Percentiles rank a stretch among this genome's conserved stretches.
Conservation (phyloP, 2,797 vertebrate genomes). For the Allobates femoralis region DNA sequence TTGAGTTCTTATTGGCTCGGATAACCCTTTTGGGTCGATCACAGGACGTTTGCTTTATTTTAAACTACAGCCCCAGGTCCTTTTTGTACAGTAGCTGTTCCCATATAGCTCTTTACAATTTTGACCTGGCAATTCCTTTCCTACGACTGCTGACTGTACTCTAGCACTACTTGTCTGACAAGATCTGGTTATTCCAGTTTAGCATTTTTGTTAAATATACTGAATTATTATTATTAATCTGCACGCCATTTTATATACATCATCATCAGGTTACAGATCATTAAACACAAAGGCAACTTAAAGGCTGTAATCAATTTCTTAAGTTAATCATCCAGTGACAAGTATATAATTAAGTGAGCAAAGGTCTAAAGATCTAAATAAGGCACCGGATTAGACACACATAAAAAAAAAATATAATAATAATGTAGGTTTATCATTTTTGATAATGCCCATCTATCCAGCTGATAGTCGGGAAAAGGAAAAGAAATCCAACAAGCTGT, state of each 20-base stretch:
- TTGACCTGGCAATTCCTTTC: not conserved
- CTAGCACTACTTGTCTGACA: not conserved
- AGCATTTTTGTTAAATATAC: not conserved
- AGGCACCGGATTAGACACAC: not conserved
- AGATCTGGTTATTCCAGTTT: not conserved
- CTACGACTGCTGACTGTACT: not conserved
- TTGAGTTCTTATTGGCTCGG: too few species aligned
- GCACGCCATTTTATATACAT: not conserved
- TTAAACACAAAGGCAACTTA: not conserved
- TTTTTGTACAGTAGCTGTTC: not conserved
- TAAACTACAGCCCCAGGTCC: not conserved
- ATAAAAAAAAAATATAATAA: too few species aligned
- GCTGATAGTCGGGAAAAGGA: not conserved
- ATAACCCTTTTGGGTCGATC: not conserved
- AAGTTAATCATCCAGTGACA: not conserved
- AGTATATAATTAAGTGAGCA: not conserved
- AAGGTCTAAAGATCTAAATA: not conserved
- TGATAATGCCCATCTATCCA: not conserved
- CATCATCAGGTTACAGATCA: not conserved
- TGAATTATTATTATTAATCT: not conserved
- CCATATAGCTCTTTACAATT: not conserved
- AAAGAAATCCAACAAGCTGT: not conserved
- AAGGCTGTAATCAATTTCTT: not conserved
- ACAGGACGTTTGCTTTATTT: not conserved
- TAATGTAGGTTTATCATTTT: not conserved